Conservation (phyloP, 2,888 invertebrate species). For the Drosophila nr. perissopoda region DNA sequence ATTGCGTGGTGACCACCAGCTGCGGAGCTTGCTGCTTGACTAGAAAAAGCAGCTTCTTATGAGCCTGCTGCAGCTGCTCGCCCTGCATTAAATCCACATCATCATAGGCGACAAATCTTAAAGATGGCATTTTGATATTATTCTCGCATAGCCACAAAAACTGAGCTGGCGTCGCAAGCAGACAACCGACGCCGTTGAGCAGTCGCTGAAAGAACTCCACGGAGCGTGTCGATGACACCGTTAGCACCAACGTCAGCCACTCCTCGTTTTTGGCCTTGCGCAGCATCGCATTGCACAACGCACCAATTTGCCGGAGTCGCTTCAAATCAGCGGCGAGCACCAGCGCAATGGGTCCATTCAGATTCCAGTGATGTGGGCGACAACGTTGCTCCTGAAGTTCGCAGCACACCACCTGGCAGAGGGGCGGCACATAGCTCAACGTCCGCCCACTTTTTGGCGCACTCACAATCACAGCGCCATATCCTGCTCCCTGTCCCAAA, state of each 20-base stretch:
- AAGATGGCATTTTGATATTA: constrained; percentile 24
- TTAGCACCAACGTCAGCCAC: constrained; percentile 31
- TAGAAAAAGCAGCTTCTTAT: constrained; percentile 15
- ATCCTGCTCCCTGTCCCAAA: constrained; percentile 14
- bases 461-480: constrained; percentile 58
- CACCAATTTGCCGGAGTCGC: constrained; percentile 38
- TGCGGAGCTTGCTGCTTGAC: constrained; percentile 37
- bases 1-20: constrained; percentile 50
- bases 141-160: constrained; percentile 41
- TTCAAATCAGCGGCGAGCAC: constrained; percentile 47
- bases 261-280: constrained; percentile 28
- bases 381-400: constrained; percentile 10
- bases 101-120: constrained; percentile 53
- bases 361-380: neutral
- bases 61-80: constrained; percentile 15
- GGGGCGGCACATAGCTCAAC: constrained; percentile 51
- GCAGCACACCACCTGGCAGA: constrained; percentile 48
- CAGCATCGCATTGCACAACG: constrained; percentile 40
- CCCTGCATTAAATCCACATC: constrained; percentile 56
- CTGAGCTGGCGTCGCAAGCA: constrained; percentile 61
- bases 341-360: constrained; percentile 46
- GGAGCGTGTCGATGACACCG: constrained; percentile 37
- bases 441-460: constrained; percentile 69
- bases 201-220: constrained; percentile 41
- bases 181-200: constrained; percentile 56